Base-by-base conservation (phyloP, 2,113 vertebrate genomes). In the Acanthisitta chloris region DNA sequence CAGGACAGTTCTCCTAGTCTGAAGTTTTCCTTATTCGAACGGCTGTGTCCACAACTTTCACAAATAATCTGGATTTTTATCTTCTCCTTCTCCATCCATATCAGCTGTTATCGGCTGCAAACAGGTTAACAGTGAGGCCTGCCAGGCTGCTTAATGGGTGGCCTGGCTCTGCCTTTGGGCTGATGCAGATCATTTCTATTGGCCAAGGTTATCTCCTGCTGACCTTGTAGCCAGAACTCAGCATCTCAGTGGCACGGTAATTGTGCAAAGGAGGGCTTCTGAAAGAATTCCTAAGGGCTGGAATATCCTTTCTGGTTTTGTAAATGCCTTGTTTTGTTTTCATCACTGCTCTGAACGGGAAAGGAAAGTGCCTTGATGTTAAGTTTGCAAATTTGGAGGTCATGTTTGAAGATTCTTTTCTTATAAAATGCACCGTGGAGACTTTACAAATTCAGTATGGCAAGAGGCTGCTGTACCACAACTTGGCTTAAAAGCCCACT, bases 201-300 rank as follows among this genome's bases (percentile, higher is more conserved):
- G 90, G 93, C 86, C 94, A 92, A 59, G 71, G 92, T 93, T 92
- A 93, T 95, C 88, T 97, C 55, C 57, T 36, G 73, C 83, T 90
- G 86, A 91, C 81, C 86, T 92, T 92, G 83, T 48, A 78, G 79
- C 86, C 88, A 85, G 93, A 84, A n/a, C 77, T 74, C 55, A 71
- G 52, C 42, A 65, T 92, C 55, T 29, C 0, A 0, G 54, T 74
- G 66, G 54, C 46, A 72, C 0, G 0, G 51, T 64, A 71, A 73
- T 57, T 66, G 49, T 65, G 78, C 17, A 79, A 92, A 84, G 72
- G n/a, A 74, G 36, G 33, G 31, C 49, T 93, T 87, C 81, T 81
- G 78, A 86, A 88, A 58, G 38, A 76, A 67, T 66, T 73, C 1
- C 1, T n/a, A 12, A 28, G 69, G 46, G 24, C 40, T 77, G 67